Base-by-base conservation (phyloP, 2,888 invertebrate genomes). In the Acanthosoma haemorrhoidale region DNA sequence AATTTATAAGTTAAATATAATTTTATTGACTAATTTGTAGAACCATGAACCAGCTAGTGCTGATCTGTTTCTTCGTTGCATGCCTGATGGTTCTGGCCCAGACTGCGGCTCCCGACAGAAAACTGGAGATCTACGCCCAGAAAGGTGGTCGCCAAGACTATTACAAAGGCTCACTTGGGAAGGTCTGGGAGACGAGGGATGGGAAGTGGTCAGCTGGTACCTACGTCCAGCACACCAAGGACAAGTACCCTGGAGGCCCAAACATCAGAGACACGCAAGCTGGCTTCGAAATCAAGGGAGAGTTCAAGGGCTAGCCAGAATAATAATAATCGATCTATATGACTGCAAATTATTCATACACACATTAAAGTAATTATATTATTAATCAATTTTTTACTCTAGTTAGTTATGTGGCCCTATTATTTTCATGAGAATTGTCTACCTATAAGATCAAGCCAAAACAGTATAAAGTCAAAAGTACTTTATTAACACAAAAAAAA, bases 191-290 rank as follows among this genome's bases (percentile, higher is more conserved):
- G 11, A 66, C 39, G 34, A 32, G 38, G 16, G 58, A 70, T 25
- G 70, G 70, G 32, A 63, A 70, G 31, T 70, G 57, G 70, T 43
- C 51, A 2, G 70, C 66, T 3, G 70, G 70, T 31, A 66, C 58
- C 21, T 70, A 66, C 66, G 64, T 70, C 21, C 70, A 70, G 31
- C 70, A 70, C 64, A 58, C 43, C 39, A 25, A 58, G 29, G 57
- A 66, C 32, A 66, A 29, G 21, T 64, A 16, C 58, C 21, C 18
- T 2, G 70, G 70, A 1, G n/a, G 25, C 6, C 29, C 41, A 3
- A 41, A 31, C 11, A 15, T 16, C 9, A 64, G 32, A 25, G 32
- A 70, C 58, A 70, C 39, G 4, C 70, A 70, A 21, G 70, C 64
- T 6, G 70, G 70, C 0, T 29, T 70, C 29, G 36, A 38, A 15